A percentile compares a stretch with the other conserved stretches of the same genome.
These are phyloP conservation scores for Campaea margaritaria DNA, from an alignment of 2,888 invertebrate genomes.

Conservation along the genomic window DNA sequence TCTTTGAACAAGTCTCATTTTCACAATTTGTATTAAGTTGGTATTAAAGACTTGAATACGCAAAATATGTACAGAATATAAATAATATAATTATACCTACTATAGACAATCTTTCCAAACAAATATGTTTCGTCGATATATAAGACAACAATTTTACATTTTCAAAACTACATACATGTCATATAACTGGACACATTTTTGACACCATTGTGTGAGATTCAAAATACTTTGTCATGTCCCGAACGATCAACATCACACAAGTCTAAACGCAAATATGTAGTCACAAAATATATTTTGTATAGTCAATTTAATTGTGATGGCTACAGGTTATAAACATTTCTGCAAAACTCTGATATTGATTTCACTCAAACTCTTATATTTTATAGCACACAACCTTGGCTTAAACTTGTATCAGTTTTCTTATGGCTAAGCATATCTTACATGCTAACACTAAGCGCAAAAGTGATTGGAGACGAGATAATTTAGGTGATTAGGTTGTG, in stretches of 20 bases:
- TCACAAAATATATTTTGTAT: constrained; percentile 40
- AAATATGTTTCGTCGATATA: constrained; percentile 35
- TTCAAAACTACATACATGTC: constrained; percentile 15
- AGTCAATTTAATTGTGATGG: constrained; percentile 24
- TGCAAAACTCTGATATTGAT: constrained; percentile 24
- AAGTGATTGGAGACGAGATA: constrained; percentile 29
- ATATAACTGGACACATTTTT: constrained; percentile 41
- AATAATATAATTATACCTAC: constrained; percentile 40
- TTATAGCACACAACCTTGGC: constrained; percentile 78
- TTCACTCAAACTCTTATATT: constrained; percentile 43
- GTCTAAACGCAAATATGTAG: constrained; percentile 26
- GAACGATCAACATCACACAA: constrained; percentile 30
- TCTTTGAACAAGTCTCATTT: constrained; percentile 62
- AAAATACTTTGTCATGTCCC: constrained; percentile 39
- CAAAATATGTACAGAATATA: constrained; percentile 43
- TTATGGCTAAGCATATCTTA: constrained; percentile 68
- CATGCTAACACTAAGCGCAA: constrained; percentile 59
- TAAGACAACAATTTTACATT: constrained; percentile 33
- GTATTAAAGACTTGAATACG: constrained; percentile 45
- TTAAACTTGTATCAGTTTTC: constrained; percentile 70
- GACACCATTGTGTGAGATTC: constrained; percentile 44
- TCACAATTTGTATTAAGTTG: constrained; percentile 53
- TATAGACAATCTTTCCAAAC: constrained; percentile 38
- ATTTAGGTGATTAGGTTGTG: too few species aligned
- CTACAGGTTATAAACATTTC: constrained; percentile 14